Evolutionary conservation across 1,140 invertebrate species (phyloP).

Genomic region (Meteorus sp.): DNA sequence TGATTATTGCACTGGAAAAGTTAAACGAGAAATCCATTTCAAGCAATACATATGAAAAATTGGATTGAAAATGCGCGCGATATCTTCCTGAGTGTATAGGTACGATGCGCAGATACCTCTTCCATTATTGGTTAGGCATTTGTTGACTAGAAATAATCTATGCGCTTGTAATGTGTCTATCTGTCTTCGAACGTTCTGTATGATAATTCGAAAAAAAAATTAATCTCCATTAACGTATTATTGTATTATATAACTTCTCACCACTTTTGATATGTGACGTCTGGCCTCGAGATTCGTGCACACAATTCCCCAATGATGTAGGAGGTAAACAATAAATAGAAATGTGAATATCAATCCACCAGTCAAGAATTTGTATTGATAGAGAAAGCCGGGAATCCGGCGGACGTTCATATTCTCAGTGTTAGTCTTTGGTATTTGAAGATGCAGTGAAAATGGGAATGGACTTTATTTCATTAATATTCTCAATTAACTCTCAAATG

Average conservation of each 20-base stretch:
- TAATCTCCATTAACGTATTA: no score
- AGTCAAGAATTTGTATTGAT: slow-evolving; percentile 44
- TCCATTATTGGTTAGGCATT: no score
- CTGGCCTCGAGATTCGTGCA: slow-evolving; percentile 63
- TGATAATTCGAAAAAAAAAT: no score
- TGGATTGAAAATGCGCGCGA: not conserved
- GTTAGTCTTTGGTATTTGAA: not conserved
- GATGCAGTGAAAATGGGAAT: not conserved
- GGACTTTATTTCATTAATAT: no score
- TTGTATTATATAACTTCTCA: no score
- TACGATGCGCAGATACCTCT: no score
- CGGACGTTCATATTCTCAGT: slow-evolving; percentile 43
- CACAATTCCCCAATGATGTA: slow-evolving; percentile 63
- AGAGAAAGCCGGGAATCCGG: slow-evolving; percentile 50
- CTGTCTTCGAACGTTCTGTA: no score
- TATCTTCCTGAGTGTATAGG: no score
- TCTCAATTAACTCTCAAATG: no score
- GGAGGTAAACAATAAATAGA: slow-evolving; percentile 46
- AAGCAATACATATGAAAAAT: not conserved
- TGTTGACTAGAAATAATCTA: no score
- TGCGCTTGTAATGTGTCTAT: no score
- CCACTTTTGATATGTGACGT: slow-evolving; percentile 61
- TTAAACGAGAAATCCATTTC: not conserved
- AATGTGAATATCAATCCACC: slow-evolving; percentile 33
- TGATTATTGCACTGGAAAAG: slow-evolving; percentile 62